Evolutionary conservation across 2,113 vertebrate species (phyloP).

Genomic region (Heterochromis multidens): DNA sequence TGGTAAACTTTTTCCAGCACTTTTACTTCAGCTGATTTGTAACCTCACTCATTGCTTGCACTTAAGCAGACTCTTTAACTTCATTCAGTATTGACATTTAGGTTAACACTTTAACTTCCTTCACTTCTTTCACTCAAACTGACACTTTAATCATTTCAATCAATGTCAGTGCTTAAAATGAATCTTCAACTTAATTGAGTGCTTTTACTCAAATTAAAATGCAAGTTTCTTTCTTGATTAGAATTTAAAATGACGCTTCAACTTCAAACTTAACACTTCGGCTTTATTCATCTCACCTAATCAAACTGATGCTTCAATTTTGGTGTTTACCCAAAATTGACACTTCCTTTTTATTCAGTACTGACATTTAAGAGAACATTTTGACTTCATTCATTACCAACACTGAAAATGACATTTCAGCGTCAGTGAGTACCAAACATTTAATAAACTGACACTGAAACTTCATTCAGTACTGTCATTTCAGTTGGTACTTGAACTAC

Average conservation of each 20-base stretch:
- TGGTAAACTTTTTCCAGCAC: background rate
- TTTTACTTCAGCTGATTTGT: background rate
- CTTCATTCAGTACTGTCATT: background rate
- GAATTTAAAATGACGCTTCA: too few relatives aligned
- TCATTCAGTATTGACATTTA: background rate
- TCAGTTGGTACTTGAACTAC: background rate
- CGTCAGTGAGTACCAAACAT: too few relatives aligned
- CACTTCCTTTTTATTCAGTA: background rate
- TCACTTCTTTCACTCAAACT: too few relatives aligned
- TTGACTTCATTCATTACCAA: background rate
- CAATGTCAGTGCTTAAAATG: too few relatives aligned
- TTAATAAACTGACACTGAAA: background rate
- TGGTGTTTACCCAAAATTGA: too few relatives aligned
- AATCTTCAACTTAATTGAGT: too few relatives aligned
- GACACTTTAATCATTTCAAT: too few relatives aligned
- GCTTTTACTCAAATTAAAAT: too few relatives aligned
- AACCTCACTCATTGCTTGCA: background rate
- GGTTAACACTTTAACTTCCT: too few relatives aligned
- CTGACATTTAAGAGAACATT: background rate
- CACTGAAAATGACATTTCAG: too few relatives aligned
- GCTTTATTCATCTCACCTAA: background rate
- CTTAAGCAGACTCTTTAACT: background rate
- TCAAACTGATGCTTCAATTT: background rate
- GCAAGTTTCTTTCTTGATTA: too few relatives aligned
- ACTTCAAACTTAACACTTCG: too few relatives aligned